A percentile compares a stretch with the other conserved stretches of the same genome.
Evolutionary conservation across 2,888 invertebrate genomes (phyloP).

Genomic region (Tinea pellionella): DNA sequence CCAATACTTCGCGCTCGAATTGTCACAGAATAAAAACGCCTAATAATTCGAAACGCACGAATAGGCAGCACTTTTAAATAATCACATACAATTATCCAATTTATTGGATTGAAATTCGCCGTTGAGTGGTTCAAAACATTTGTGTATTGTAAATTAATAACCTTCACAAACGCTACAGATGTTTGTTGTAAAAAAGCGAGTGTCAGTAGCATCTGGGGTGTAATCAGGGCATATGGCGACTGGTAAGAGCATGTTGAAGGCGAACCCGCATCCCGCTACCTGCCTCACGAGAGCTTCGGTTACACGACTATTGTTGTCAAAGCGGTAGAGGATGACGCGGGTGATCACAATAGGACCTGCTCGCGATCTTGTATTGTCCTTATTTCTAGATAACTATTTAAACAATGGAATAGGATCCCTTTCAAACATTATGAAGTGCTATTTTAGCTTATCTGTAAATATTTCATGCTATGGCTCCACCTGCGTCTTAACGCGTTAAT

Average conservation of each 20-base stretch:
- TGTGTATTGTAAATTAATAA: not conserved
- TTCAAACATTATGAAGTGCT: not conserved
- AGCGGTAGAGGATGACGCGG: not conserved
- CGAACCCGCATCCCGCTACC: conserved; percentile 55
- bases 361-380: conserved; percentile 40
- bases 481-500: too few species aligned
- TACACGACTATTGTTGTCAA: conserved; percentile 2
- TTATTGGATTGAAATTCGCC: not conserved
- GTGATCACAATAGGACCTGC: conserved; percentile 36
- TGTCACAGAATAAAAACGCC: conserved; percentile 32
- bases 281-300: conserved; percentile 26
- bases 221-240: conserved; percentile 3
- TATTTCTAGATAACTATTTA: conserved; percentile 5
- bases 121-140: not conserved
- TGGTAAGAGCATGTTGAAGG: conserved; percentile 27
- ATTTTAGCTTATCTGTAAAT: not conserved
- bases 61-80: conserved; percentile 15
- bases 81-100: not conserved
- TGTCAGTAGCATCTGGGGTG: conserved; percentile 6
- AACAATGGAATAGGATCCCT: not conserved
- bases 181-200: not conserved
- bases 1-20: conserved; percentile 37
- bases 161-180: not conserved
- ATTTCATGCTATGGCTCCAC: too few species aligned
- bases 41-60: conserved; percentile 31